Base-by-base conservation (phyloP, 2,888 invertebrate genomes). In the Drosophila paranaensis region DNA sequence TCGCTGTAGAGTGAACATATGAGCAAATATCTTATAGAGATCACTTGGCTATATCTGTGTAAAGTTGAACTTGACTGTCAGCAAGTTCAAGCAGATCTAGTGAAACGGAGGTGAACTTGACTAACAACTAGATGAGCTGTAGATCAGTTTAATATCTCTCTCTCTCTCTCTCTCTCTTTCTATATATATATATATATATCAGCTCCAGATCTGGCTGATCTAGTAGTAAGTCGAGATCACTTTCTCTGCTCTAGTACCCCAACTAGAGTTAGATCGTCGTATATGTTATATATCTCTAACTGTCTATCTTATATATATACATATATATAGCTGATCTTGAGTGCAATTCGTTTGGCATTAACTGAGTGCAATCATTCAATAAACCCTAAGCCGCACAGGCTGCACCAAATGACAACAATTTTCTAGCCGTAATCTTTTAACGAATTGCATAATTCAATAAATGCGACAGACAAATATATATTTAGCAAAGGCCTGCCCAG, bases 371-470 rank as follows among this genome's bases (percentile, higher is more conserved):
- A 89, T 84, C 89, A 84, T 84, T 84, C 71, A 88, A 88, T 84
- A 87, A 84, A 84, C 67, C 66, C 56, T 51, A 60, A 66, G 62
- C 60, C 55, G 6, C 48, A 37, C 62, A 51, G 63, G 48, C 68
- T 79, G 75, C 65, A 39, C 25, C 20, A 65, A 62, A 71, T 69
- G 69, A 71, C 69, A 70, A 63, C 80, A 56, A 73, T 76, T 85
- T 74, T 70, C 48, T n/a, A 48, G 72, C 37, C 56, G 82, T 83
- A 89, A 89, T 83, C 89, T 89, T 87, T 89, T 81, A 66, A 85
- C 90, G 86, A 84, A 84, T 84, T 89, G 89, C 82, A 84, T 84
- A 84, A 84, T 89, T 89, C 82, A 89, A 89, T 88, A 89, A 84
- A 74, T 78, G 73, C 51, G 45, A 40, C 64, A 68, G 35, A 40